Conservation (phyloP, 2,797 vertebrate species). For the Artibeus jamaicensis region DNA sequence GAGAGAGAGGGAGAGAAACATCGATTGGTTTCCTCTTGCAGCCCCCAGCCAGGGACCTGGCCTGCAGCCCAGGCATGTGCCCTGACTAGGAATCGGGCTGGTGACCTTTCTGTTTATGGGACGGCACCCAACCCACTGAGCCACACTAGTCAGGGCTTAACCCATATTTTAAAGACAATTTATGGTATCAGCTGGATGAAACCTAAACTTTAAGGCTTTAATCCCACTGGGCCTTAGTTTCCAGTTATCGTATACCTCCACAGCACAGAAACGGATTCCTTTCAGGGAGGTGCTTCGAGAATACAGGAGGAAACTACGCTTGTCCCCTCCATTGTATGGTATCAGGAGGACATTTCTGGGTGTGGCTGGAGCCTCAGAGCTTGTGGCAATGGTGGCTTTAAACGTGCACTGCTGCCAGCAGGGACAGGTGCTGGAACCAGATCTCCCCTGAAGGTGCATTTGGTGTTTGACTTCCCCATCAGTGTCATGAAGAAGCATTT, state of each 20-base stretch:
- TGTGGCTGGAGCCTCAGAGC: background rate
- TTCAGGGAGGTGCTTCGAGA: background rate
- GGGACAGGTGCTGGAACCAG: background rate
- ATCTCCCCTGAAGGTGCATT: background rate
- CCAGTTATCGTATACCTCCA: background rate
- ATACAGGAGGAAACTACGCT: background rate
- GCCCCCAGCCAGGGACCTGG: background rate
- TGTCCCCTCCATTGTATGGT: background rate
- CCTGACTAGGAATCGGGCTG: background rate
- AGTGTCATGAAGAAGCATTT: background rate
- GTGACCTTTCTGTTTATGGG: background rate
- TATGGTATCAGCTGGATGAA: background rate
- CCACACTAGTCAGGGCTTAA: background rate
- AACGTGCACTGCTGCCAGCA: background rate
- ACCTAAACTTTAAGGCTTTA: background rate
- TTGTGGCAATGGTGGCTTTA: background rate
- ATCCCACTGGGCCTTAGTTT: background rate
- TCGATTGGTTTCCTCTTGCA: background rate
- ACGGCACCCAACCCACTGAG: background rate
- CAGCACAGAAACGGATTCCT: background rate
- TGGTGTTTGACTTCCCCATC: background rate
- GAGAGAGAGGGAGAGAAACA: background rate
- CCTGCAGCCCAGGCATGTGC: background rate
- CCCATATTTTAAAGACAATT: conserved; percentile 8
- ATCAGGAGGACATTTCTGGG: background rate